A percentile compares a stretch with the other conserved stretches of the same genome.
Conservation (phyloP, 1,140 invertebrate species). For the Rhopalosiphum padi region DNA sequence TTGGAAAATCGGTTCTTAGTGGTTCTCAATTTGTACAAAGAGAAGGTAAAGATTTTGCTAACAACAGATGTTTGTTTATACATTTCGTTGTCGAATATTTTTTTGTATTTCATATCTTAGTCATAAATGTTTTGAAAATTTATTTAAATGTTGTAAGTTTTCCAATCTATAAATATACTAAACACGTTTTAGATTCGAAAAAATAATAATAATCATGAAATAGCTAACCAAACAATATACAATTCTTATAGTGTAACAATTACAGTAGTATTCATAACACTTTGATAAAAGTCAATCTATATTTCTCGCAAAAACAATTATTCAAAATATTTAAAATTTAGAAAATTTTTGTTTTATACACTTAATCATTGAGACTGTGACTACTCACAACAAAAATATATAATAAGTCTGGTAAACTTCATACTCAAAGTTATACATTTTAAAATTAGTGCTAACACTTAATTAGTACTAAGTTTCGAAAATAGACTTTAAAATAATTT, state of each 20-base stretch:
- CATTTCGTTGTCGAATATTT: background rate
- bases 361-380: background rate
- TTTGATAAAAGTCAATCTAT: background rate
- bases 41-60: background rate
- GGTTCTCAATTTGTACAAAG: background rate
- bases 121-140: background rate
- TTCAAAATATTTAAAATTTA: background rate
- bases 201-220: background rate
- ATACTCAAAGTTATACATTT: background rate
- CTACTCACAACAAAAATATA: background rate
- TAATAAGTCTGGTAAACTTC: background rate
- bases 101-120: background rate
- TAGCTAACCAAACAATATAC: background rate
- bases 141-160: background rate
- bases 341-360: background rate
- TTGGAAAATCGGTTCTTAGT: background rate
- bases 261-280: background rate
- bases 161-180: background rate
- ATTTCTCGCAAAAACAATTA: background rate
- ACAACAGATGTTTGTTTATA: background rate
- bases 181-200: background rate
- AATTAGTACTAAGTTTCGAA: slow-evolving; percentile 11
- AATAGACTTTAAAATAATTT: slow-evolving; percentile 30
- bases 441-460: background rate
- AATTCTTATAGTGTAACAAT: background rate